Base-by-base conservation (phyloP, 2,888 invertebrate species). In the Fragum sueziense region DNA sequence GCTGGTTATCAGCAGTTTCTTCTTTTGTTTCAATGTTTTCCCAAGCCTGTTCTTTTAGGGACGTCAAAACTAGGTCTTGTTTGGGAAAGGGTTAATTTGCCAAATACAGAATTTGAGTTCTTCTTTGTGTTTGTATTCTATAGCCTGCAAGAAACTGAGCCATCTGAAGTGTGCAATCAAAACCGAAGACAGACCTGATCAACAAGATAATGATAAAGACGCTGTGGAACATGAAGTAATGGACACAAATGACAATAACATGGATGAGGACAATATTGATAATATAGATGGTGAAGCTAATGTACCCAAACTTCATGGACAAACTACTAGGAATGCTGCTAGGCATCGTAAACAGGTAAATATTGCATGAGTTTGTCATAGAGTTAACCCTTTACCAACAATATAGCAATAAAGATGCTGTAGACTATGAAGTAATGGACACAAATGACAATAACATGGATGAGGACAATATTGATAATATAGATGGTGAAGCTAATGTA, bases 131-230 rank as follows among this genome's bases (percentile, higher is more conserved):
- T 14, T 14, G n/a, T 47, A 2, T 33, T 54, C 54, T 17, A 25
- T 52, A 82, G 82, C 67, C 7, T 82, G 82, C 34, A 82, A 82
- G 67, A 37, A 70, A 22, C 27, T 82, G 34, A 79, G 76, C 41
- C 82, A 82, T 70, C 52, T 82, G n/a, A 82, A 79, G 57, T 82
- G 82, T 76, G 82, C 82, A 33, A 57, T 70, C 17, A 37, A 70
- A 37, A 11, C 57, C 41, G 41, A 57, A 67, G n/a, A 57, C 31
- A 33, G n/a, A 31, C 61, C 61, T 33, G n/a, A 14, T 20, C 33
- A 11, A 22, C 33, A 61, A 2, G n/a, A 33, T 17, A 17, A n/a
- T 17, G 17, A 11, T 33, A 7, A 31, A 47, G 47, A 47, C n/a
- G 14, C 17, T 9, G 47, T 20, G 14, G 17, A 14, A 9, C 20